Conservation (phyloP, 2,797 vertebrate species). For the Myoxocephalus aenaeus region DNA sequence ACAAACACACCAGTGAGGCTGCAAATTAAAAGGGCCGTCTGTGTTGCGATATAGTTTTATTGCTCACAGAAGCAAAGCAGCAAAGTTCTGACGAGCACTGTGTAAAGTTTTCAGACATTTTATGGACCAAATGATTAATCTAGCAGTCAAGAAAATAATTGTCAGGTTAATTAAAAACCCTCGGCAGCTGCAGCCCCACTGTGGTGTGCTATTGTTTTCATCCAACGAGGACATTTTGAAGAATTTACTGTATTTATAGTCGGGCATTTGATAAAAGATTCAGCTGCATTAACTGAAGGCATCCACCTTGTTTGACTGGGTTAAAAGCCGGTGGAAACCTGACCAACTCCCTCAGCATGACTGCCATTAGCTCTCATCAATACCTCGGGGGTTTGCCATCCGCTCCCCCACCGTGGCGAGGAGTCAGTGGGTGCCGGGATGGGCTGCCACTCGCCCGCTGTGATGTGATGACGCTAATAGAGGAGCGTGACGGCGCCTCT, state of each 20-base stretch:
- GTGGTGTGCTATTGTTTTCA: too few relatives aligned
- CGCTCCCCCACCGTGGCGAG: constrained; percentile 45
- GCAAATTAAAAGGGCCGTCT: background rate
- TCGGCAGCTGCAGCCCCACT: background rate
- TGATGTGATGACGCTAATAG: constrained; percentile 75
- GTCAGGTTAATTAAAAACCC: background rate
- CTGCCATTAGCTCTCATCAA: constrained; percentile 73
- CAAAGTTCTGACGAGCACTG: background rate
- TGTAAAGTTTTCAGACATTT: background rate
- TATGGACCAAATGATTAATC: background rate
- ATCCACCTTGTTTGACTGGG: constrained; percentile 12
- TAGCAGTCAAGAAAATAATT: background rate
- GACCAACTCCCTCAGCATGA: constrained; percentile 55
- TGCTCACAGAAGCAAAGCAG: background rate
- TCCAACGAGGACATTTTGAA: background rate
- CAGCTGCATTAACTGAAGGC: background rate
- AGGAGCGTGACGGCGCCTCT: constrained; percentile 55
- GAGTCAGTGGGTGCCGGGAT: constrained; percentile 66
- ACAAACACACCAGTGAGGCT: background rate
- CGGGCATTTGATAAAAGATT: background rate
- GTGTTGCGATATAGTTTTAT: background rate
- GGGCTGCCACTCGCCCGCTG: constrained; percentile 70
- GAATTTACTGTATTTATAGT: background rate
- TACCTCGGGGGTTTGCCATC: constrained; percentile 64
- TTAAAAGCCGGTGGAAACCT: constrained; percentile 26